phyloP scores from a whole-genome alignment of 2,888 invertebrate genomes.

The Heliothis peltigera region DNA sequence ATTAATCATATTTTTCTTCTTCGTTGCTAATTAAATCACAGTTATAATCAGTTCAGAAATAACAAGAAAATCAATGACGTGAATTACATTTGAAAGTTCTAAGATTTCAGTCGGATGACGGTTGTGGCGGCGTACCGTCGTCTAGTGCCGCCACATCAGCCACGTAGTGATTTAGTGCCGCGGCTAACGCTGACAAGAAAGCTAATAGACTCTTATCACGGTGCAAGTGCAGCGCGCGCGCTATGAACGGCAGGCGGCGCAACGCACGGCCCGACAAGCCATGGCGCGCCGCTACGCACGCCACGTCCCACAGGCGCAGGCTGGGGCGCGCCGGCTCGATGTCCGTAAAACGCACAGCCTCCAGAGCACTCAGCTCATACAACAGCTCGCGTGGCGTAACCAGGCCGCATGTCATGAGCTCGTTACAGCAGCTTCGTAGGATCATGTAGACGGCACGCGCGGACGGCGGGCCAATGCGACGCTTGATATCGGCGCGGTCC shows the following conservation, averaged over 20 bases:
- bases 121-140: slow-evolving; percentile 38
- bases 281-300: slow-evolving; percentile 94
- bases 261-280: slow-evolving; percentile 95
- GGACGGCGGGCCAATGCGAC: slow-evolving; percentile 96
- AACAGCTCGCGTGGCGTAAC: slow-evolving; percentile 73
- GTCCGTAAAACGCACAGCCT: slow-evolving; percentile 74
- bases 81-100: too few relatives aligned
- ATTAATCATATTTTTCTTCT: too few relatives aligned
- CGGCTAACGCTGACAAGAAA: slow-evolving; percentile 70
- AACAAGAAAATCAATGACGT: too few relatives aligned
- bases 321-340: slow-evolving; percentile 70
- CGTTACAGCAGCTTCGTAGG: slow-evolving; percentile 94
- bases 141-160: slow-evolving; percentile 68
- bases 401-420: slow-evolving; percentile 93
- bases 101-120: not conserved
- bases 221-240: slow-evolving; percentile 67
- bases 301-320: slow-evolving; percentile 83
- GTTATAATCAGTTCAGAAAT: too few relatives aligned
- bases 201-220: slow-evolving; percentile 91
- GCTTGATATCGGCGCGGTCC: slow-evolving; percentile 98
- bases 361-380: slow-evolving; percentile 76
- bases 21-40: too few relatives aligned
- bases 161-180: slow-evolving; percentile 70
- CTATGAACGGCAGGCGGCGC: too few relatives aligned
- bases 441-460: slow-evolving; percentile 95